Conservation (phyloP, 2,888 invertebrate genomes). For the Meloe dianella region DNA sequence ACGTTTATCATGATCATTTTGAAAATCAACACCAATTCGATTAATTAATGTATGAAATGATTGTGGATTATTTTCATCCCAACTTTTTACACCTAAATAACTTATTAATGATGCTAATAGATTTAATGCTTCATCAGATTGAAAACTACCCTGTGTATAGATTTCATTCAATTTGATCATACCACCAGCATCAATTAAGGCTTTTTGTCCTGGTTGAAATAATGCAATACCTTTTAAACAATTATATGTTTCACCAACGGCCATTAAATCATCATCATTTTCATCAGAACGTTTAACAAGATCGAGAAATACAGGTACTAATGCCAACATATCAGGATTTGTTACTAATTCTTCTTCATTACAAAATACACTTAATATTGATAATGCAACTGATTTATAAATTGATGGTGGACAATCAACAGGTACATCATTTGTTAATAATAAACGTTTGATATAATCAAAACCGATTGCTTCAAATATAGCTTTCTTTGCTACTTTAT, state of each 20-base stretch:
- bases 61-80: conserved; percentile 77
- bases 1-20: conserved; percentile 84
- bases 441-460: conserved; percentile 80
- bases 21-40: conserved; percentile 85
- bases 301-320: conserved; percentile 82
- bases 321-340: conserved; percentile 82
- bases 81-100: conserved; percentile 74
- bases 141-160: conserved; percentile 86
- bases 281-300: conserved; percentile 85
- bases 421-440: conserved; percentile 77
- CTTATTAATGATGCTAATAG: conserved; percentile 74
- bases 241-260: conserved; percentile 85
- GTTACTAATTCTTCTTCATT: conserved; percentile 79
- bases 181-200: conserved; percentile 77
- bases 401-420: conserved; percentile 88
- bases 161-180: conserved; percentile 84
- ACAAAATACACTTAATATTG: conserved; percentile 86
- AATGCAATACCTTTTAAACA: conserved; percentile 83
- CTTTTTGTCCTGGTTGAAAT: conserved; percentile 79
- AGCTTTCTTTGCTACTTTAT: conserved; percentile 71
- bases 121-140: conserved; percentile 86
- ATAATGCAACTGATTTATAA: conserved; percentile 89
- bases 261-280: conserved; percentile 84
- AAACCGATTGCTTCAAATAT: conserved; percentile 91
- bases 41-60: conserved; percentile 83